Evolutionary conservation across 2,113 vertebrate species (phyloP).

Genomic region (Geococcyx californianus): DNA sequence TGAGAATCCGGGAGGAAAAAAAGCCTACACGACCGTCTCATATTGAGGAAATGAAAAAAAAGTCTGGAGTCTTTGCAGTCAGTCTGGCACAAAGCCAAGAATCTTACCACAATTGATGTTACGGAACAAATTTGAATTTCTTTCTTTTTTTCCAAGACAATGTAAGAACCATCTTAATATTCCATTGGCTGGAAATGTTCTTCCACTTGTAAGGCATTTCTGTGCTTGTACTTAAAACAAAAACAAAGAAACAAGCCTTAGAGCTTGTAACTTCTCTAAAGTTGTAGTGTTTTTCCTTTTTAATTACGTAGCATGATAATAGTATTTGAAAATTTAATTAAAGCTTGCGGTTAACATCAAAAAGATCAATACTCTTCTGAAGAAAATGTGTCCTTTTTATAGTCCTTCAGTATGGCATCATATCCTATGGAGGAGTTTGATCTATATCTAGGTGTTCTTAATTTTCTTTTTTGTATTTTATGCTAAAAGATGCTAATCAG

Average conservation of each 20-base stretch:
- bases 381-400: not conserved
- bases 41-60: not conserved
- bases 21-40: not conserved
- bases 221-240: not conserved
- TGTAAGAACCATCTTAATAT: not conserved
- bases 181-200: not conserved
- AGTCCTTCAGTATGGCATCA: not conserved
- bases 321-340: constrained; percentile 21
- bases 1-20: not conserved
- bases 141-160: not conserved
- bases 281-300: not conserved
- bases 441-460: not conserved
- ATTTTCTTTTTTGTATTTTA: not conserved
- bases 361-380: not conserved
- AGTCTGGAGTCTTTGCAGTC: not conserved
- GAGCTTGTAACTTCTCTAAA: not conserved
- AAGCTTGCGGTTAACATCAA: not conserved
- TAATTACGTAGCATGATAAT: not conserved
- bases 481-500: not conserved
- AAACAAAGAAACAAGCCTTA: not conserved
- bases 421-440: not conserved
- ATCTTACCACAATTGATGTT: not conserved
- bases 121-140: not conserved
- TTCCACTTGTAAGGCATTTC: not conserved
- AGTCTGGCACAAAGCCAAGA: not conserved